Evolutionary conservation across 2,113 vertebrate genomes (phyloP).

Genomic region (Brachyhypopomus occidentalis): DNA sequence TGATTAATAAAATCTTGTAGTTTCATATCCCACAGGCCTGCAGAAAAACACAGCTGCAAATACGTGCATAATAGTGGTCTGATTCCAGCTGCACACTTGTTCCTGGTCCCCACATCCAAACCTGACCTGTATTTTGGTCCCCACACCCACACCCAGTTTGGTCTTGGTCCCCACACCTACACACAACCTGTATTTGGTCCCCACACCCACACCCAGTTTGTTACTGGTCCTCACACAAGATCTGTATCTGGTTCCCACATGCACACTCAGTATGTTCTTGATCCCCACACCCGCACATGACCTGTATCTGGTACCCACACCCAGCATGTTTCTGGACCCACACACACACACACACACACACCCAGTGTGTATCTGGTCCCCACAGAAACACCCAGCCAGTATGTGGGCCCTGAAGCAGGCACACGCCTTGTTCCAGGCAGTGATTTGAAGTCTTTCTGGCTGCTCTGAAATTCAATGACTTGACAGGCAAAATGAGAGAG

Average conservation of each 20-base stretch:
- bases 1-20: too few relatives aligned
- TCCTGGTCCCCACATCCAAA: too few relatives aligned
- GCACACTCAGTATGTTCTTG: too few relatives aligned
- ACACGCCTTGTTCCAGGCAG: conserved; percentile 49
- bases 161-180: too few relatives aligned
- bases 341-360: too few relatives aligned
- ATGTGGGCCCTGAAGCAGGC: conserved; percentile 49
- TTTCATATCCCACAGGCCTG: not conserved
- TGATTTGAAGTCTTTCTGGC: conserved; percentile 52
- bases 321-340: not conserved
- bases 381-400: not conserved
- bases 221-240: not conserved
- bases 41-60: not conserved
- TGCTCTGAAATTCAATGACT: conserved; percentile 53
- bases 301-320: not conserved
- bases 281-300: not conserved
- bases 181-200: too few relatives aligned
- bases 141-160: too few relatives aligned
- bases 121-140: too few relatives aligned
- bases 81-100: not conserved
- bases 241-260: not conserved
- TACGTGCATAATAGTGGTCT: not conserved
- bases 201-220: not conserved
- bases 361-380: too few relatives aligned
- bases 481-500: conserved; percentile 15